Conservation (phyloP, 2,797 vertebrate genomes). For the Enteromius anoplus region DNA sequence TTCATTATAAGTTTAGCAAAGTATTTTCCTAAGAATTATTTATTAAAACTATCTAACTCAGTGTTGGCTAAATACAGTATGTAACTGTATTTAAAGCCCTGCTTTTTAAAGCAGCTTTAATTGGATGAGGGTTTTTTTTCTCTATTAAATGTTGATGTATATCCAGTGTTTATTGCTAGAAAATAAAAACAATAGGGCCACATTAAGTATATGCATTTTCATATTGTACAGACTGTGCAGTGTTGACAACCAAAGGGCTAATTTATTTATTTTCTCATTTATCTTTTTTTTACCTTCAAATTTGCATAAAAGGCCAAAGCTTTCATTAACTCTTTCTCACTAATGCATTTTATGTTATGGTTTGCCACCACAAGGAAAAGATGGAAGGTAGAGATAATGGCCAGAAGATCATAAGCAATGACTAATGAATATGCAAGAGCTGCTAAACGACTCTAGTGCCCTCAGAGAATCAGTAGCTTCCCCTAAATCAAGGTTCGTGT, state of each 20-base stretch:
- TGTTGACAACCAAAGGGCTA: background rate
- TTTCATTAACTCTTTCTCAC: constrained; percentile 55
- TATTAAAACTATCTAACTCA: background rate
- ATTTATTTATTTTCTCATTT: background rate
- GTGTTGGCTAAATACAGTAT: background rate
- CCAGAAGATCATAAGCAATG: constrained; percentile 55
- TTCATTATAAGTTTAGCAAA: background rate
- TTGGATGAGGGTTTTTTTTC: background rate
- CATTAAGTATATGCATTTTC: background rate
- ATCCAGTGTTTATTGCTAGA: background rate
- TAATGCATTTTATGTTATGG: constrained; percentile 61
- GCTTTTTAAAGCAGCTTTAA: background rate
- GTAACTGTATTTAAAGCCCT: background rate
- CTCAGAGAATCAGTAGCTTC: constrained; percentile 49
- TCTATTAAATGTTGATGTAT: background rate
- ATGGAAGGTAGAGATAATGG: constrained; percentile 59
- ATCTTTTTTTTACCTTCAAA: constrained; percentile 49
- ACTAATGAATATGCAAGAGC: constrained; percentile 63
- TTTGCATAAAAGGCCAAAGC: constrained; percentile 53
- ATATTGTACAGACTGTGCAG: constrained; percentile 28
- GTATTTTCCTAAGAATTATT: background rate
- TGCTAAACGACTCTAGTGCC: constrained; percentile 52
- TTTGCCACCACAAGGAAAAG: constrained; percentile 54
- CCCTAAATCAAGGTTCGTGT: constrained; percentile 44
- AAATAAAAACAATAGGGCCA: background rate